These are phyloP conservation scores for Cichlasoma orientale DNA, from an alignment of 2,797 vertebrate species.

Conservation along the genomic window DNA sequence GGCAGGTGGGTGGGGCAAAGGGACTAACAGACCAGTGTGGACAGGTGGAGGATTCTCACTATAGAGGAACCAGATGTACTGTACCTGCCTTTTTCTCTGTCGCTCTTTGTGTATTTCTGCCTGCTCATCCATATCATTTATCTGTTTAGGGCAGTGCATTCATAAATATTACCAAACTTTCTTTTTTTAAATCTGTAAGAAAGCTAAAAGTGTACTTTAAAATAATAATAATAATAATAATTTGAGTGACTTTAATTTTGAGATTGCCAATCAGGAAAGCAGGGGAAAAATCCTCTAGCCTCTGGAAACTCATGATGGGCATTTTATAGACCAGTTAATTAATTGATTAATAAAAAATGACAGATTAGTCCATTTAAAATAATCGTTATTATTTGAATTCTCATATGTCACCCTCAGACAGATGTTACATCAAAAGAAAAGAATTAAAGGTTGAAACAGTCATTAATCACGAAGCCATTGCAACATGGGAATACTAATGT, in stretches of 20 bases:
- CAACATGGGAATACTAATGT: not conserved
- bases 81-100: conserved; percentile 31
- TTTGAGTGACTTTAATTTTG: not conserved
- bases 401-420: not conserved
- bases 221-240: not conserved
- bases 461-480: not conserved
- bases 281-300: not conserved
- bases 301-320: not conserved
- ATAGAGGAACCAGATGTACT: conserved; percentile 49
- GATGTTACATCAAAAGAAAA: not conserved
- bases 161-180: not conserved
- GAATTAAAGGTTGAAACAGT: not conserved
- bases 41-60: conserved; percentile 81
- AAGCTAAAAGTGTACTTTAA: too few relatives aligned
- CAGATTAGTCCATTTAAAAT: not conserved
- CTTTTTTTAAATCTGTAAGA: not conserved
- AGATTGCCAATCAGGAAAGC: too few relatives aligned
- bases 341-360: not conserved
- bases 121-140: not conserved
- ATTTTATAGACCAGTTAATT: not conserved
- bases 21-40: conserved; percentile 54
- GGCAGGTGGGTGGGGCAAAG: conserved; percentile 44
- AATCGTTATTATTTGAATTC: not conserved
- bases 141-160: not conserved
- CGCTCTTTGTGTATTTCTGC: not conserved